Percentiles rank a stretch among this genome's conserved stretches.
These are phyloP conservation scores for Phaetusa simplex DNA, from an alignment of 2,113 vertebrate genomes.

Conservation along the genomic window DNA sequence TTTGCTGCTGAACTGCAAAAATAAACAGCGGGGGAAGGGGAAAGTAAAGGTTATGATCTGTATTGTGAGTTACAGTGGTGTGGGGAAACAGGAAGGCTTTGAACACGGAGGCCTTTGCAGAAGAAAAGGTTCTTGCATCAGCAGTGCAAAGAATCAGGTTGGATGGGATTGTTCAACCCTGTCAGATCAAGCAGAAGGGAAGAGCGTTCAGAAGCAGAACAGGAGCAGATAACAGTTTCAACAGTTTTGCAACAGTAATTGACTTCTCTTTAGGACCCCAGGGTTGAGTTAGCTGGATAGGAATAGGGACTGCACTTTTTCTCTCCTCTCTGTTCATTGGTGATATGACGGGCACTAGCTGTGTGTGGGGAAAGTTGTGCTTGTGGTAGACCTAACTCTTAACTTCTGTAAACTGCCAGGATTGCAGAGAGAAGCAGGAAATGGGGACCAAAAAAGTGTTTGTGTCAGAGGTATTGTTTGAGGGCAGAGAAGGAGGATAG, in stretches of 20 bases:
- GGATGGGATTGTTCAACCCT: background rate
- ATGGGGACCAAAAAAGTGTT: background rate
- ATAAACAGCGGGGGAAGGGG: background rate
- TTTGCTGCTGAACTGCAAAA: background rate
- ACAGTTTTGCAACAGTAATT: background rate
- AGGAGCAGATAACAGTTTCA: background rate
- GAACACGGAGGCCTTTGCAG: background rate
- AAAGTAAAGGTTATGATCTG: background rate
- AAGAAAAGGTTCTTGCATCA: conserved; percentile 4
- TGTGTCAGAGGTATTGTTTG: background rate
- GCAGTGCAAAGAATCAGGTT: background rate
- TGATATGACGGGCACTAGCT: background rate
- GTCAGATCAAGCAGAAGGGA: background rate
- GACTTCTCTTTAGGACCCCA: background rate
- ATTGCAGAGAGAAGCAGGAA: background rate
- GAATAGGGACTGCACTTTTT: background rate
- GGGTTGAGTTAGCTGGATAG: background rate
- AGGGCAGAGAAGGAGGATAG: background rate
- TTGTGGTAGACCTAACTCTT: background rate
- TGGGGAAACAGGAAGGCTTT: conserved; percentile 20
- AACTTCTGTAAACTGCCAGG: background rate
- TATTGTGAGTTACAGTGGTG: background rate
- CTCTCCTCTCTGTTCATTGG: background rate
- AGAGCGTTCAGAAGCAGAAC: background rate
- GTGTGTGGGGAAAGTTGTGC: background rate